These are phyloP conservation scores for Falco concolor DNA, from an alignment of 2,797 vertebrate genomes.

Conservation along the genomic window DNA sequence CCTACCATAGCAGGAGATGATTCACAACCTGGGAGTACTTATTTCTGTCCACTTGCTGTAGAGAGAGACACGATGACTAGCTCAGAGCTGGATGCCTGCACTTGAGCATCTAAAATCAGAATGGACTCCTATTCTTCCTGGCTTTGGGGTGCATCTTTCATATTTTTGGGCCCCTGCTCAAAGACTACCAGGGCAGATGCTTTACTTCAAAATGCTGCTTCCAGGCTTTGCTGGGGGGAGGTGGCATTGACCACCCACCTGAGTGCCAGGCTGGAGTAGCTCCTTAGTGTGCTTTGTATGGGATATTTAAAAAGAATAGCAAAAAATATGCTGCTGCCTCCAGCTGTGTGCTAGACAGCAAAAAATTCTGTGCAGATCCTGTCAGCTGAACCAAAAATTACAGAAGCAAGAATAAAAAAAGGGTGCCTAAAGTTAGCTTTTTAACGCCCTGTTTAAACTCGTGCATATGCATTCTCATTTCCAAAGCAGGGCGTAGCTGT, in stretches of 20 bases:
- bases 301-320: background rate
- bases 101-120: background rate
- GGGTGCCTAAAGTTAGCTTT: background rate
- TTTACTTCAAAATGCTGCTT: background rate
- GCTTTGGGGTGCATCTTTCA: background rate
- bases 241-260: background rate
- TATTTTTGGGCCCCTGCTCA: background rate
- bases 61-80: background rate
- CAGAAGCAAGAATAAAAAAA: background rate
- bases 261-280: background rate
- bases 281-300: background rate
- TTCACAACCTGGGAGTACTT: background rate
- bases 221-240: background rate
- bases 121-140: background rate
- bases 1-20: background rate
- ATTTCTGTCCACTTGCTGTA: background rate
- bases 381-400: background rate
- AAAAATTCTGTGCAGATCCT: background rate
- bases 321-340: background rate
- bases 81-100: background rate
- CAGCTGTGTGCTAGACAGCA: background rate
- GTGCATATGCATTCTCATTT: accelerated
- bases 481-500: background rate
- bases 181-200: background rate
- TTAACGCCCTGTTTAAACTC: background rate